These are phyloP conservation scores for Dysmachus trigonus DNA, from an alignment of 2,888 invertebrate species.

Conservation along the genomic window DNA sequence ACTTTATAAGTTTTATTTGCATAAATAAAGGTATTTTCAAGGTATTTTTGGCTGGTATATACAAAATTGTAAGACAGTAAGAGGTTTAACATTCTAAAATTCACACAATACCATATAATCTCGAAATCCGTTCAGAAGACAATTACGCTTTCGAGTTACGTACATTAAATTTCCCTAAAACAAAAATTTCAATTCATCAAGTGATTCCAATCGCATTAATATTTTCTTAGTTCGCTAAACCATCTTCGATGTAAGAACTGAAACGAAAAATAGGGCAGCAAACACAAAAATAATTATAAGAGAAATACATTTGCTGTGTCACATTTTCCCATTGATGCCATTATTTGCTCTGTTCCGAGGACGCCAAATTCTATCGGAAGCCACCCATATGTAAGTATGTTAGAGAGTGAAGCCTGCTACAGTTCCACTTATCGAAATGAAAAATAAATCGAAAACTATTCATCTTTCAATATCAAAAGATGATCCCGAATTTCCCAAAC, in stretches of 20 bases:
- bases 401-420: neutral
- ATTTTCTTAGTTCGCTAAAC: neutral
- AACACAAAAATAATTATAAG: neutral
- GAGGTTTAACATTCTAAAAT: too few species aligned
- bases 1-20: too few species aligned
- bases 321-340: neutral
- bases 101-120: too few species aligned
- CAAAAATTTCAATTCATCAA: neutral
- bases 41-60: too few species aligned
- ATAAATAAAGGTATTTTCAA: too few species aligned
- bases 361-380: neutral
- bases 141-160: too few species aligned
- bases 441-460: conserved; percentile 53
- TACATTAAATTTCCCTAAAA: too few species aligned
- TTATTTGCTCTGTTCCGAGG: neutral
- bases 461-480: conserved; percentile 46
- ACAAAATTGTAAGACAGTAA: too few species aligned
- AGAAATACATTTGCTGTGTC: neutral
- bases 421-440: conserved; percentile 51
- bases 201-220: neutral
- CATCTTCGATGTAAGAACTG: neutral
- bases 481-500: conserved; percentile 38
- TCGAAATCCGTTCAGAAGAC: too few species aligned
- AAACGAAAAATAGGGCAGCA: neutral
- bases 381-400: neutral